Base-by-base conservation (phyloP, 2,113 vertebrate species). In the Ardeotis arabs region DNA sequence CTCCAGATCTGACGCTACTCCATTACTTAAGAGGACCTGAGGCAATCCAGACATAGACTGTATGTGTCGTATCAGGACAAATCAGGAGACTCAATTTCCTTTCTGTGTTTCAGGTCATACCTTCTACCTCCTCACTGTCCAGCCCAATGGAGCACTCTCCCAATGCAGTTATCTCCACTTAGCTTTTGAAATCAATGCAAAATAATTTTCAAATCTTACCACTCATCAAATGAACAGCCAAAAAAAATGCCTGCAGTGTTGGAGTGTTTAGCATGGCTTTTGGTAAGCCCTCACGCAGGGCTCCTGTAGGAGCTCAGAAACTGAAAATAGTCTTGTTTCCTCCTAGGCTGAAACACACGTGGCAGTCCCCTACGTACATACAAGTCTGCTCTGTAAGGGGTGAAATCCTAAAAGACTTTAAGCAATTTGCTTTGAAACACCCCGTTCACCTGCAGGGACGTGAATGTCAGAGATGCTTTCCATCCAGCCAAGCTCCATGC, bases 161-260 rank as follows among this genome's bases (percentile, higher is more conserved):
- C 33, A 75, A 8, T 12, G 64, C 14, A 79, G 5, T 53, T 62
- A 16, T 8, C 31, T 55, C 59, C 60, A 35, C 2, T 47, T 35
- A 60, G 29, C 14, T 69, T 80, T 50, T 68, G 21, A 85, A 83
- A 80, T 23, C 7, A 62, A 76, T n/a, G 22, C 7, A 62, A 69
- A 91, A 28, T 52, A 50, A 12, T 66, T 69, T 45, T 69, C 17
- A 33, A 56, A 47, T 69, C 41, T 59, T 62, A 50, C 13, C 24
- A 77, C 13, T 52, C 50, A 52, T 25, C 45, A 89, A 53, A 62
- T 20, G 73, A 73, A 45, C 5, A 56, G 27, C 27, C 2, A 28
- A 39, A 9, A 56, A 56, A 73, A 45, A 12, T 2, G 33, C 18
- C 35, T 64, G 6, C 0, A 0, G 14, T 19, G 12, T 10, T 35